phyloP scores from a whole-genome alignment of 2,113 vertebrate species.

The Caranx ignobilis region DNA sequence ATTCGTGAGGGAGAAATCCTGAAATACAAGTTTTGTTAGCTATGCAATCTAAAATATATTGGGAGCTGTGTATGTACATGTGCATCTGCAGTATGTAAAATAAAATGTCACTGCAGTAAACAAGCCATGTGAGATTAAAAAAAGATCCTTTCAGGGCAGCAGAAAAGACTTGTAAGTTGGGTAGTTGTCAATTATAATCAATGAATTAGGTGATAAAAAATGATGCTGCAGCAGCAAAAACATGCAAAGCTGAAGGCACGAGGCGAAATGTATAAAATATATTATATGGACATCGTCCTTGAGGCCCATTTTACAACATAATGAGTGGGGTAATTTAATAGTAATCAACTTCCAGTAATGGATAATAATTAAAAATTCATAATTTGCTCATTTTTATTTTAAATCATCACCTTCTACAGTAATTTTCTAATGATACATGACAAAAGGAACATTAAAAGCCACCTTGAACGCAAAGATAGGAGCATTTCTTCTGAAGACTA shows the following conservation, averaged over 20 bases:
- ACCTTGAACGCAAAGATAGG: slow-evolving; percentile 2
- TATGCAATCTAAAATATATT: slow-evolving; percentile 9
- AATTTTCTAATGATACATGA: slow-evolving; percentile 18
- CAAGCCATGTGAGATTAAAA: not conserved
- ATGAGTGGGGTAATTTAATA: slow-evolving; percentile 47
- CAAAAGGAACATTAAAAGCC: slow-evolving; percentile 7
- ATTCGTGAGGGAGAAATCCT: not conserved
- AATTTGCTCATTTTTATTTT: slow-evolving; percentile 31
- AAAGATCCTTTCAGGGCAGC: not conserved
- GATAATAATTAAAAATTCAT: slow-evolving; percentile 51
- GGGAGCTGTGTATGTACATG: not conserved
- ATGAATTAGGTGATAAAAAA: slow-evolving; percentile 26
- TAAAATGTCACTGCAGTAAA: not conserved
- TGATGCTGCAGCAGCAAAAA: slow-evolving; percentile 31
- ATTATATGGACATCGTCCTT: slow-evolving; percentile 30
- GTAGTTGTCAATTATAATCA: slow-evolving; percentile 5
- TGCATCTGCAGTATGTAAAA: not conserved
- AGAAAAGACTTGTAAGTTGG: not conserved
- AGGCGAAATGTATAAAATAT: slow-evolving; percentile 19
- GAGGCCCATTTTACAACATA: slow-evolving; percentile 34
- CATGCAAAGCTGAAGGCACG: slow-evolving; percentile 16
- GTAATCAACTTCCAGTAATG: slow-evolving; percentile 44
- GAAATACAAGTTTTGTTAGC: not conserved
- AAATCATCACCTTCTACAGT: slow-evolving; percentile 21
- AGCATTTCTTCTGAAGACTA: slow-evolving; percentile 2